phyloP scores from a whole-genome alignment of 2,113 vertebrate genomes.

The Neogale vison region DNA sequence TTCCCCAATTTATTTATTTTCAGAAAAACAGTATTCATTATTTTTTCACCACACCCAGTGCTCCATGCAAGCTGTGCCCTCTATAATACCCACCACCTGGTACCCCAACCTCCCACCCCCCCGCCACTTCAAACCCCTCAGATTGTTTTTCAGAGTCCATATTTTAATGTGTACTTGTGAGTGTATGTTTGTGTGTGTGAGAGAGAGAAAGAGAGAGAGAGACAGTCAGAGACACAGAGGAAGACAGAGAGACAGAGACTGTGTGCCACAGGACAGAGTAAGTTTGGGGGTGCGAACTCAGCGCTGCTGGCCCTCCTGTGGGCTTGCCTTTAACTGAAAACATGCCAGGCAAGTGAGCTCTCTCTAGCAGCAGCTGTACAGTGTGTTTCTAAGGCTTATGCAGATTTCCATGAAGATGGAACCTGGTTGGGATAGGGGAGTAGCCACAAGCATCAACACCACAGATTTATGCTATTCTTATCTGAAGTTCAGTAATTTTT shows the following conservation, averaged over 20 bases:
- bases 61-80: too few relatives aligned
- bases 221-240: fast-evolving
- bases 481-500: neutral
- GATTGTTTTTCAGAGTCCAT: too few relatives aligned
- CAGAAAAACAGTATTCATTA: too few relatives aligned
- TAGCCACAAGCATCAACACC: neutral
- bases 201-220: neutral
- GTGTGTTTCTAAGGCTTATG: neutral
- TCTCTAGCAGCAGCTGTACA: neutral
- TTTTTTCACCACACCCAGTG: too few relatives aligned
- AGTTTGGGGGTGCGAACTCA: neutral
- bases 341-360: neutral
- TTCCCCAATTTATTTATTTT: too few relatives aligned
- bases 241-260: too few relatives aligned
- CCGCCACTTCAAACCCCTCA: too few relatives aligned
- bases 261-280: neutral
- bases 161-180: neutral
- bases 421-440: neutral
- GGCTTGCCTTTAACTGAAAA: neutral
- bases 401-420: neutral
- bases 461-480: neutral
- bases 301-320: neutral
- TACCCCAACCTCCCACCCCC: too few relatives aligned
- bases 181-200: neutral
- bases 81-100: too few relatives aligned